These are phyloP conservation scores for Camponotus pennsylvanicus DNA, from an alignment of 1,140 invertebrate species.

Conservation along the genomic window DNA sequence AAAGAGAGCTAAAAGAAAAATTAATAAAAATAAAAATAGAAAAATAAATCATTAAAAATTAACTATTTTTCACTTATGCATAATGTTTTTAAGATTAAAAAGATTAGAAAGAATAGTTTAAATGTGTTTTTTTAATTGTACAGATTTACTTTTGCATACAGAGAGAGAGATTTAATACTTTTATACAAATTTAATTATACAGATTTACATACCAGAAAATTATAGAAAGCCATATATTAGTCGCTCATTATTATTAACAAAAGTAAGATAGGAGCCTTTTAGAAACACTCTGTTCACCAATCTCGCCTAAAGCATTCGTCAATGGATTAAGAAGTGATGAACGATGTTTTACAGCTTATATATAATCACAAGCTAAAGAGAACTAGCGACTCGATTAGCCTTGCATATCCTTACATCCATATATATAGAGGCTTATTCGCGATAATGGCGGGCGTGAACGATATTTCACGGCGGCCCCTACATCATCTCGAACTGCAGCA, in stretches of 20 bases:
- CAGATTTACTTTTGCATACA: no score
- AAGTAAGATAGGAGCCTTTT: neutral
- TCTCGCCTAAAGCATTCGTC: conserved; percentile 1
- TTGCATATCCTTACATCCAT: conserved; percentile 34
- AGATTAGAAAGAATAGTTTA: neutral
- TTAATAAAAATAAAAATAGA: neutral
- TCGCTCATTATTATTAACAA: neutral
- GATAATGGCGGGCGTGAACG: conserved; percentile 72
- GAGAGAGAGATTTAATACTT: no score
- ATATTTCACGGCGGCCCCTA: conserved; percentile 72
- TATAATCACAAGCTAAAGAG: conserved; percentile 8
- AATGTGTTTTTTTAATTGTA: no score
- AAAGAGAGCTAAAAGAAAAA: neutral
- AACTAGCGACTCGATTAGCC: conserved; percentile 44
- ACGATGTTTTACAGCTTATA: neutral
- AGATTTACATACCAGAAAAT: neutral
- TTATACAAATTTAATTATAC: no score
- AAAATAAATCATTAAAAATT: neutral
- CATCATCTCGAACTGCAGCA: conserved; percentile 70
- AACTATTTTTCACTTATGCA: neutral
- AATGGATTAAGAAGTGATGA: conserved; percentile 1
- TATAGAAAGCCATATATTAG: neutral
- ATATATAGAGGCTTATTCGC: conserved; percentile 63
- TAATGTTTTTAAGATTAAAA: neutral
- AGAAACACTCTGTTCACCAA: neutral